Base-by-base conservation (phyloP, 2,888 invertebrate genomes). In the Synanthedon andrenaeformis region DNA sequence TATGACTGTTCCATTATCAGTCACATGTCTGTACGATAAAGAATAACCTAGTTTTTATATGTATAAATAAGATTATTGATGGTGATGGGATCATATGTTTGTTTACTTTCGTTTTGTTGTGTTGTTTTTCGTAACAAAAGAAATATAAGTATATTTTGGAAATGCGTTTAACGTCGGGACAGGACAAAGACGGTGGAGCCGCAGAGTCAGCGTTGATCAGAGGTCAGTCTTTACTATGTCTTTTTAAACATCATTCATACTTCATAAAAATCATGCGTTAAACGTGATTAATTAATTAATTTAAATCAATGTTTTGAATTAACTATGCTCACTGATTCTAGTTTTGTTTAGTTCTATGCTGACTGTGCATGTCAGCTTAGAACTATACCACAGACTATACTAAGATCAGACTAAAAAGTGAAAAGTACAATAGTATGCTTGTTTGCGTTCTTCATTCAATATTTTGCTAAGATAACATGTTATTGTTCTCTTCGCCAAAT, bases 11-110 rank as follows among this genome's bases (percentile, higher is more conserved):
- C 60, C 54, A 58, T 69, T 83, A 85, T 85, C 85, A 80, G 77
- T 83, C 78, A 81, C 79, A 77, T 78, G 77, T 58, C 62, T 62
- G 35, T n/a, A 60, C 63, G 85, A 84, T 84, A 81, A 67, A 73
- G 78, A 75, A 81, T 86, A 85, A 85, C 86, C 86, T 83, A 86
- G 70, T 79, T 76, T 49, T 70, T 66, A 66, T 59, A 66, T 65
- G 72, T 84, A 82, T 86, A 85, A 72, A 85, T 84, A 77, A 65
- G 66, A 72, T 71, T 75, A 72, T 64, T 66, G 70, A 73, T 64
- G 65, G 57, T 56, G 55, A 56, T 53, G 59, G 58, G 61, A 59
- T 65, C 74, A 81, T 14, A 50, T 55, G 19, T 17, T n/a, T 49
- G 19, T 49, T 49, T 49, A 49, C 49, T 49, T 45, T 45, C 13